Base-by-base conservation (phyloP, 1,140 invertebrate species). In the Tetragnatha versicolor region DNA sequence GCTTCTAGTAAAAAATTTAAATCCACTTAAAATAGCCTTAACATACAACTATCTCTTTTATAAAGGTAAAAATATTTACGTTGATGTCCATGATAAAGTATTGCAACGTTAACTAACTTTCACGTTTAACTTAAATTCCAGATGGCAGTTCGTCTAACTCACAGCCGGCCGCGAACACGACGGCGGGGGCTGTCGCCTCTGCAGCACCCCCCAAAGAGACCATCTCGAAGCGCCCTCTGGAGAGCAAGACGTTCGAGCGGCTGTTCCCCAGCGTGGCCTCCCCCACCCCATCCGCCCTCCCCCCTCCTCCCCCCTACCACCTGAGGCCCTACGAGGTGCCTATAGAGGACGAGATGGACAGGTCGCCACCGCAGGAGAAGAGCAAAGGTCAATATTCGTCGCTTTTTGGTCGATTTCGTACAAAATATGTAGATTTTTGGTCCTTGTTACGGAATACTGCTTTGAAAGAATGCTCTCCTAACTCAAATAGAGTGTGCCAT, bases 301-400 rank as follows among this genome's bases (percentile, higher is more conserved):
- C 33, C 25, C 49, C 76, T 14, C 60, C 49, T 7, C 61, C 39
- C 3, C 61, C 55, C 20, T 39, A 55, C 14, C 37, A 51, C 47
- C 20, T 35, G 61, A 51, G 63, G n/a, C 76, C 76, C 17, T 69
- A 79, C 39, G 76, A 79, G 49, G 39, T 68, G 22, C 76, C 76
- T 65, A 79, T 79, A 9, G 76, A 79, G 29, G 76, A 79, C 6
- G 76, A 79, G 37, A 79, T 79, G 76, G 76, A 68, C 53, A 33
- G 65, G 12, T 69, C 76, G 29, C 76, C 76, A 6, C 53, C 76
- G 1, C 20, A 49, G n/a, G 76, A 69, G 6, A 76, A 65, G 53
- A 51, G 14, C 7, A 77, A 77, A 77, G 73, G 73, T 77, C 14
- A 49, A 29, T 49, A 49, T 31, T 9, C 39, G 37, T 22, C 65